Evolutionary conservation across 2,113 vertebrate species (phyloP), one percentile per base, ranked within the genome.

Genomic region (Thamnaconus septentrionalis): DNA sequence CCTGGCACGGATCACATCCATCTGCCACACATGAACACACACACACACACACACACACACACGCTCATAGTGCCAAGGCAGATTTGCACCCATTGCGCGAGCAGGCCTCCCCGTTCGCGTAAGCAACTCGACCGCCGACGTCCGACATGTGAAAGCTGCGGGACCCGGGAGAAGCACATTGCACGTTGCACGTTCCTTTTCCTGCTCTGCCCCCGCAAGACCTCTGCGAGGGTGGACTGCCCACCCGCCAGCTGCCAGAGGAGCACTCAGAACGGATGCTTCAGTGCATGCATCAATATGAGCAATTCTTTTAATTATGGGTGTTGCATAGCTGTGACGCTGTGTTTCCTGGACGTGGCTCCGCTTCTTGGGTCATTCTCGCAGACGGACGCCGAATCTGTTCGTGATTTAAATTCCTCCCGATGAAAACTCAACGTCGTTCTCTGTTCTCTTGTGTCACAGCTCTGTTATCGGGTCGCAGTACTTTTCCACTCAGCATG

Each of bases 231-330:
- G 73, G 80, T 53, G 75, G 73, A 68, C 62, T 69, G 71, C 76
- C 75, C 74, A n/a, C n/a, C 75, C 75, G 64, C 62, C 71, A 78
- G 76, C 78, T 84, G 84, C 81, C 87, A 87, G 78, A 62, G 75
- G 55, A 80, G 74, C 72, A 69, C 80, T 85, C 57, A 86, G 76
- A 78, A 71, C 84, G 78, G 87, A 90, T 87, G 84, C 83, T 84
- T 90, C 73, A 80, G 68, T 79, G 79, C 69, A 78, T 85, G 75
- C 83, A 84, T 88, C 85, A 88, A 83, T 85, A 80, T 90, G 89
- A 91, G 84, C 89, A 87, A 89, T 87, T 84, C 83, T 83, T 86
- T 87, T 89, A 89, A 91, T 90, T 88, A 85, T 83, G 90, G 89
- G 87, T 88, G 91, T 88, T 90, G 83, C 79, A 81, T 66, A 78